Evolutionary conservation across 2,888 invertebrate genomes (phyloP).

Genomic region (Scaeva pyrastri): DNA sequence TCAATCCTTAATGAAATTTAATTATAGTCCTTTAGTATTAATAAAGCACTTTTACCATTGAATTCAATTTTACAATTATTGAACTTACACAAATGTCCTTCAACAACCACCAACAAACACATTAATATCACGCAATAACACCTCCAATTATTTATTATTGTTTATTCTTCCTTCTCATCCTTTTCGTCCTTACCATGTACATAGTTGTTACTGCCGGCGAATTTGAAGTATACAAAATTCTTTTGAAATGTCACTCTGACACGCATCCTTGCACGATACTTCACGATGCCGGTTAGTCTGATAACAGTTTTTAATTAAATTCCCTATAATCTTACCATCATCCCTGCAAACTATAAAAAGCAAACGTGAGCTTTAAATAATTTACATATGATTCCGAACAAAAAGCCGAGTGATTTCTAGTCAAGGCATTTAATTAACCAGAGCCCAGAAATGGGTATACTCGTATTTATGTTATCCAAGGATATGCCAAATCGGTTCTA

Average conservation of each 20-base stretch:
- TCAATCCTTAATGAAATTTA: background rate
- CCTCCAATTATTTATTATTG: conserved; percentile 50
- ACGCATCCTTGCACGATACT: conserved; percentile 58
- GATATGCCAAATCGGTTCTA: conserved; percentile 26
- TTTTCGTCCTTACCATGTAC: background rate
- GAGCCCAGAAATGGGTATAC: conserved; percentile 12
- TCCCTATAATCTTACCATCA: background rate
- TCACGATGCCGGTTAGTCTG: conserved; percentile 37
- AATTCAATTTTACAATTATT: conserved; percentile 18
- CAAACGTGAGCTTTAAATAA: conserved; percentile 46
- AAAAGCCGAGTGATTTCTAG: conserved; percentile 37
- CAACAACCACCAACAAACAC: conserved; percentile 4
- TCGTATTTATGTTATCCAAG: conserved; percentile 41
- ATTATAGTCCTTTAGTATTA: background rate
- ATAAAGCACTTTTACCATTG: background rate
- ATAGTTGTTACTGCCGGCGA: background rate
- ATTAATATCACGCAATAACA: conserved; percentile 35
- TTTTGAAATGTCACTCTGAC: conserved; percentile 42
- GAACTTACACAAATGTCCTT: conserved; percentile 12
- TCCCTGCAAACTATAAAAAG: background rate
- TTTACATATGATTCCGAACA: conserved; percentile 24
- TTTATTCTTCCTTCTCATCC: conserved; percentile 26
- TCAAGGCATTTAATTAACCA: conserved; percentile 45
- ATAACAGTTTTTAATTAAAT: conserved; percentile 62
- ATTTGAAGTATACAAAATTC: conserved; percentile 17